phyloP scores from a whole-genome alignment of 2,113 vertebrate species.

The Larimichthys crocea region DNA sequence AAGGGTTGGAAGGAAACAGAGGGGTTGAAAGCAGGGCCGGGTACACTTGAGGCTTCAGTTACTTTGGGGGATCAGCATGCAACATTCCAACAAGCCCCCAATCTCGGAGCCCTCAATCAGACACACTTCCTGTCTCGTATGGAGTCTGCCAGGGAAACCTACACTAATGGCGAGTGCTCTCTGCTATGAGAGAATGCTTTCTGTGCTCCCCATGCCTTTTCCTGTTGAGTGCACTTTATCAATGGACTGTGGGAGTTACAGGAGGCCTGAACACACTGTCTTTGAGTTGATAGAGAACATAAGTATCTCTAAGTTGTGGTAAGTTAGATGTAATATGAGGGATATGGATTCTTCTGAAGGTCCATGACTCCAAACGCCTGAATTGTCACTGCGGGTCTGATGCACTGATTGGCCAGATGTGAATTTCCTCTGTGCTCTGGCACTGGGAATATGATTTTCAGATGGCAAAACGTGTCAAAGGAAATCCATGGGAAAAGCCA shows the following conservation, averaged over 20 bases:
- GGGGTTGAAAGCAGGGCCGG: constrained; percentile 54
- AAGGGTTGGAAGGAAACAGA: constrained; percentile 41
- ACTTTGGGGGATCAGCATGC: constrained; percentile 71
- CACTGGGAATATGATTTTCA: constrained; percentile 72
- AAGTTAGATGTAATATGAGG: constrained; percentile 53
- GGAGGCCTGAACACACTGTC: constrained; percentile 13
- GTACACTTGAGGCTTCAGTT: constrained; percentile 66
- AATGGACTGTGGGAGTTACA: constrained; percentile 28
- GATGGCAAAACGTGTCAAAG: constrained; percentile 67
- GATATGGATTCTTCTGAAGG: constrained; percentile 47
- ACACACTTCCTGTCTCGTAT: constrained; percentile 67
- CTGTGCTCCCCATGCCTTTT: constrained; percentile 39
- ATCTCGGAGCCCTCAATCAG: constrained; percentile 66
- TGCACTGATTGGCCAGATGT: constrained; percentile 74
- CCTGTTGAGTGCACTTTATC: constrained; percentile 37
- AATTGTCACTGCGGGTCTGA: constrained; percentile 47
- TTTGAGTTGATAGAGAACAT: constrained; percentile 39
- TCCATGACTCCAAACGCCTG: constrained; percentile 35
- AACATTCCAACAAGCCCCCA: constrained; percentile 71
- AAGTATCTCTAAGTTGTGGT: constrained; percentile 16
- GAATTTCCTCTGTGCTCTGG: constrained; percentile 34
- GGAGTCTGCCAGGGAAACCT: constrained; percentile 29
- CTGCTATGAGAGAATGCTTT: constrained; percentile 49
- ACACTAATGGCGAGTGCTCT: constrained; percentile 36
- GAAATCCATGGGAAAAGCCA: constrained; percentile 66